Conservation (phyloP, 2,888 invertebrate species). For the Balanococcus diminutus region DNA sequence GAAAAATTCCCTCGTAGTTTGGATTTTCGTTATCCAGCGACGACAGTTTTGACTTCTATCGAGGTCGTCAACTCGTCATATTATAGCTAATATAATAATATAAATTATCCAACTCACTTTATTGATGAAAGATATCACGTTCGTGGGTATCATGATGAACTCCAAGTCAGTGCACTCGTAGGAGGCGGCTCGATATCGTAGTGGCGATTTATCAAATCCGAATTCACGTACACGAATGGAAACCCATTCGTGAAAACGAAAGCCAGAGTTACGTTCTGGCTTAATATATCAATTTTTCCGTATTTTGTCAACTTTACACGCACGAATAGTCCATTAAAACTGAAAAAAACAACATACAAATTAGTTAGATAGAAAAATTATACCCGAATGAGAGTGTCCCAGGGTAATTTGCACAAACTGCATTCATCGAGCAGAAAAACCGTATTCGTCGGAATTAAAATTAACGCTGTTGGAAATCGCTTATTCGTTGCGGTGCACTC, state of each 20-base stretch:
- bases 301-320: background rate
- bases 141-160: conserved; percentile 82
- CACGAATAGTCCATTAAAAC: background rate
- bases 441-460: background rate
- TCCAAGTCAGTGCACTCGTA: background rate
- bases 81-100: background rate
- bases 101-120: conserved; percentile 71
- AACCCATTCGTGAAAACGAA: background rate
- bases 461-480: conserved; percentile 10
- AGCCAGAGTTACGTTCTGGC: background rate
- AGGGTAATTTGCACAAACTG: background rate
- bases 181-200: background rate
- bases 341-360: background rate
- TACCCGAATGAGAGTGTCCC: too few species aligned
- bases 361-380: too few species aligned
- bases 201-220: background rate
- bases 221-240: background rate
- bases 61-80: background rate
- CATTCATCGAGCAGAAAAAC: background rate
- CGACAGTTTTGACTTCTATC: background rate
- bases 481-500: background rate
- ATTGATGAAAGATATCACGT: conserved; percentile 91
- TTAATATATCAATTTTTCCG: background rate
- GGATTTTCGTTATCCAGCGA: background rate
- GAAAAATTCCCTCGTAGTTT: background rate